Evolutionary conservation across 2,888 invertebrate species (phyloP).

Genomic region (Oligia fasciuncula): DNA sequence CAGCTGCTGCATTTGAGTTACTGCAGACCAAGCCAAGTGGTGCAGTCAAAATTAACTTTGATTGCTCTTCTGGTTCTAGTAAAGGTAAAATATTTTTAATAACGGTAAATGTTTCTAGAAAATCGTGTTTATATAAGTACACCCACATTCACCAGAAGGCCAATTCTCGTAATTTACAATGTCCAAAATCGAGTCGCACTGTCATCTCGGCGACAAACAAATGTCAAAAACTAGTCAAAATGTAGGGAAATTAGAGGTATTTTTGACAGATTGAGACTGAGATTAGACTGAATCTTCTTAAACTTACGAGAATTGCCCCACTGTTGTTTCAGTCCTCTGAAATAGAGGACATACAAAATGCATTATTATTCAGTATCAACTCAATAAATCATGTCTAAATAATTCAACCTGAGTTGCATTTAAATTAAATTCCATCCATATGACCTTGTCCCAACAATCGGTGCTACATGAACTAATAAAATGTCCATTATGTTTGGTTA

Average conservation of each 20-base stretch:
- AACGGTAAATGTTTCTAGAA: too few relatives aligned
- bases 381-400: background rate
- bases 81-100: slow-evolving; percentile 84
- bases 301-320: too few relatives aligned
- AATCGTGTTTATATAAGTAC: too few relatives aligned
- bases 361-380: background rate
- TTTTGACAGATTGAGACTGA: too few relatives aligned
- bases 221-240: too few relatives aligned
- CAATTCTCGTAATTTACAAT: too few relatives aligned
- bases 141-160: too few relatives aligned
- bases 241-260: too few relatives aligned
- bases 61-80: slow-evolving; percentile 84
- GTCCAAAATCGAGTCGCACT: too few relatives aligned
- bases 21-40: slow-evolving; percentile 92
- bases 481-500: slow-evolving; percentile 51
- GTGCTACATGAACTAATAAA: slow-evolving; percentile 36
- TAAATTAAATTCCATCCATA: background rate
- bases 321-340: background rate
- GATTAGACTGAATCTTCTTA: too few relatives aligned
- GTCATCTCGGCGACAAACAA: too few relatives aligned
- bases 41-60: slow-evolving; percentile 89
- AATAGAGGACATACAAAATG: background rate
- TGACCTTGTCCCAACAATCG: slow-evolving; percentile 29
- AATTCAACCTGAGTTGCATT: slow-evolving; percentile 7
- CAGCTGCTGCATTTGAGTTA: slow-evolving; percentile 92